Percentiles rank a stretch among this genome's conserved stretches.
Conservation (phyloP, 2,888 invertebrate species). For the Yponomeuta malinellus region DNA sequence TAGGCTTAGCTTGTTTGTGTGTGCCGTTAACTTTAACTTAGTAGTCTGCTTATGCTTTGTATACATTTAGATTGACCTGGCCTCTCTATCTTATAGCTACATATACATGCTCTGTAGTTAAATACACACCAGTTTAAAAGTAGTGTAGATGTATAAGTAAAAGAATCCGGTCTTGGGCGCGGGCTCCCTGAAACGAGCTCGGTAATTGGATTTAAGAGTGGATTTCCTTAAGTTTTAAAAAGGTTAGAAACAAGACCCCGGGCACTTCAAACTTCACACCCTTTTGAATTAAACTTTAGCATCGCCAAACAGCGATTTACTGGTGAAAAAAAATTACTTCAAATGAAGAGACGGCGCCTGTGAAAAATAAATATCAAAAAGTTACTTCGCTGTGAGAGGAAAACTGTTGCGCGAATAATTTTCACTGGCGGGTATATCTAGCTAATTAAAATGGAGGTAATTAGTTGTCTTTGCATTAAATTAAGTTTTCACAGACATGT, state of each 20-base stretch:
- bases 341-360: neutral
- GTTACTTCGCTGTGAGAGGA: neutral
- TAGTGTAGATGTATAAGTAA: neutral
- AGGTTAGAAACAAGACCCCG: constrained; percentile 26
- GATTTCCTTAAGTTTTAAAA: constrained; percentile 29
- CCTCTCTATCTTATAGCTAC: too few species aligned
- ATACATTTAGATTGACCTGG: too few species aligned
- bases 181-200: constrained; percentile 23
- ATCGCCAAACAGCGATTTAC: neutral
- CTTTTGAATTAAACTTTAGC: constrained; percentile 26
- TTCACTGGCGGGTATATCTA: neutral
- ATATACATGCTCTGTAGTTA: too few species aligned
- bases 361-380: neutral
- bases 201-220: constrained; percentile 30
- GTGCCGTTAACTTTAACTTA: too few species aligned
- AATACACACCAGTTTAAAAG: neutral
- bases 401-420: neutral
- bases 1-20: too few species aligned
- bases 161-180: neutral
- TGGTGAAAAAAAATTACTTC: neutral
- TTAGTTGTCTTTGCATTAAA: too few species aligned
- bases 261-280: constrained; percentile 28
- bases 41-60: too few species aligned
- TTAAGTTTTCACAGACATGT: too few species aligned
- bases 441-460: too few species aligned